Evolutionary conservation across 2,797 vertebrate species (phyloP).

Genomic region (Menidia menidia): DNA sequence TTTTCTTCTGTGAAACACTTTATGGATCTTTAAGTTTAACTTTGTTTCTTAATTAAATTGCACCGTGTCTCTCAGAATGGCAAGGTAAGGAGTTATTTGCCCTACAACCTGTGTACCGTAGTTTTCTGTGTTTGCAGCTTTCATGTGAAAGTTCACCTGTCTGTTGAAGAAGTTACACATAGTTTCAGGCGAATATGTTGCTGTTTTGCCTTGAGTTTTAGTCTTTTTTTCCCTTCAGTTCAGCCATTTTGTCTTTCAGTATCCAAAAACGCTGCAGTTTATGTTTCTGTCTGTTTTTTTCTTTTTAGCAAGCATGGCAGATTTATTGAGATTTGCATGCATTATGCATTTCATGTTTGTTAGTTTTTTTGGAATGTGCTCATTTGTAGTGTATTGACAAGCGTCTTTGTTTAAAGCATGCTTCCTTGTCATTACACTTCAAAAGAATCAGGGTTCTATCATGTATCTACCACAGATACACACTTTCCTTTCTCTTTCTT

Average conservation of each 20-base stretch:
- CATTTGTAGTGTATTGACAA: conserved; percentile 25
- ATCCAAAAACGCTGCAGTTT: conserved; percentile 12
- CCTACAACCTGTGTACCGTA: conserved; percentile 51
- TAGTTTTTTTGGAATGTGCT: conserved; percentile 53
- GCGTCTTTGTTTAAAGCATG: conserved; percentile 55
- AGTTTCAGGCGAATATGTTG: conserved; percentile 18
- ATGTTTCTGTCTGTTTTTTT: conserved; percentile 13
- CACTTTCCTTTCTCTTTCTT: conserved; percentile 18
- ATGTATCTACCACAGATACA: neutral
- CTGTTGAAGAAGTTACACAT: conserved; percentile 39
- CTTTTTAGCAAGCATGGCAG: conserved; percentile 41
- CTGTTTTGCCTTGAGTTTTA: conserved; percentile 52
- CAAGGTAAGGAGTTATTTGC: conserved; percentile 83
- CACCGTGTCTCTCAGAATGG: conserved; percentile 86
- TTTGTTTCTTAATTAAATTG: conserved; percentile 85
- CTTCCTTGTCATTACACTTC: conserved; percentile 52
- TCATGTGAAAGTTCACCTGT: conserved; percentile 62
- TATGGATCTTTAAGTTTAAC: conserved; percentile 79
- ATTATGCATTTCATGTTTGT: conserved; percentile 42
- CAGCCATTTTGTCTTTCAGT: neutral
- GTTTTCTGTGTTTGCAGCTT: conserved; percentile 52
- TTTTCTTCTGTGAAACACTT: conserved; percentile 66
- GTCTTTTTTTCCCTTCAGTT: conserved; percentile 21
- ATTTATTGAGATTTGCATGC: conserved; percentile 42
- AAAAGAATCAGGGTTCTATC: conserved; percentile 27